These are phyloP conservation scores for Pardalotus punctatus DNA, from an alignment of 2,113 vertebrate genomes.

Conservation along the genomic window DNA sequence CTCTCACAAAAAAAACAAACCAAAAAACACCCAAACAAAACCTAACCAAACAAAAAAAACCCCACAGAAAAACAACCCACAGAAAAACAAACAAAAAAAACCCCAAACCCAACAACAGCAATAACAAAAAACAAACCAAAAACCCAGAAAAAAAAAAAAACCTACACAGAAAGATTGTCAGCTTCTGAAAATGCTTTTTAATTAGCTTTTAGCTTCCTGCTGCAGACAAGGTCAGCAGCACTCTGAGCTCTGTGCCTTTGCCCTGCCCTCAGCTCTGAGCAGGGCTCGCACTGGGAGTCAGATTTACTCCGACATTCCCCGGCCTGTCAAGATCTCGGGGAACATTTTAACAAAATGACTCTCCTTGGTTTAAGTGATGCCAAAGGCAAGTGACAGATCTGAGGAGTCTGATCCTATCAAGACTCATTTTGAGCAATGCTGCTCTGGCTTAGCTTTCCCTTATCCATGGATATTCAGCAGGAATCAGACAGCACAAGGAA, in stretches of 20 bases:
- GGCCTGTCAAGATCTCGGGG: not conserved
- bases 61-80: too few relatives aligned
- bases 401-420: not conserved
- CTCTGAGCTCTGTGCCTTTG: not conserved
- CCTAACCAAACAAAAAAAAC: too few relatives aligned
- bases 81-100: too few relatives aligned
- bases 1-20: too few relatives aligned
- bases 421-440: not conserved
- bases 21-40: too few relatives aligned
- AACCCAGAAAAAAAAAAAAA: too few relatives aligned
- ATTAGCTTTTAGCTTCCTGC: not conserved
- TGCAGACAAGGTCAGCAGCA: not conserved
- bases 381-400: not conserved
- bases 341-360: not conserved
- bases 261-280: not conserved
- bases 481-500: not conserved
- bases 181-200: not conserved
- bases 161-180: not conserved
- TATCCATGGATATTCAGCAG: accelerated
- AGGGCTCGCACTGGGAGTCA: not conserved
- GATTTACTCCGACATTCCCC: not conserved
- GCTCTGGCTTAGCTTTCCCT: not conserved
- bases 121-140: too few relatives aligned
- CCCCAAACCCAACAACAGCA: too few relatives aligned
- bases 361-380: not conserved